These are phyloP conservation scores for Cephus cinctus DNA, from an alignment of 1,140 invertebrate genomes.

Conservation along the genomic window DNA sequence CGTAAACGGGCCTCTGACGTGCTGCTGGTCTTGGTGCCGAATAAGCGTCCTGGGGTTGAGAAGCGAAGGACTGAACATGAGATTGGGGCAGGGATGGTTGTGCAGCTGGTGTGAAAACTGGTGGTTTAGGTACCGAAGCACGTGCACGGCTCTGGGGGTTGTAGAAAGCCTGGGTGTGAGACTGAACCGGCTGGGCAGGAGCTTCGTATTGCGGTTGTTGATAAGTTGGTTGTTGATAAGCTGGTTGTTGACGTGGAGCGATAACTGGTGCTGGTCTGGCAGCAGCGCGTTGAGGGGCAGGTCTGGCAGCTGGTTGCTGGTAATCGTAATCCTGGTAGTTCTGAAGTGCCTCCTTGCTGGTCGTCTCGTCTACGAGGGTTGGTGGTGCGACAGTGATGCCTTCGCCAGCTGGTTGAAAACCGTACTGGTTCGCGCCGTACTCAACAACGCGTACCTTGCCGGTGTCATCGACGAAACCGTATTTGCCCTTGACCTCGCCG, in stretches of 20 bases:
- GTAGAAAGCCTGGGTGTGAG: constrained; percentile 46
- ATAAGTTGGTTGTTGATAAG: constrained; percentile 15
- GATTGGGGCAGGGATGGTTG: constrained; percentile 2
- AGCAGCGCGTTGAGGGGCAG: constrained; percentile 21
- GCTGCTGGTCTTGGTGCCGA: neutral
- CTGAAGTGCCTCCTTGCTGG: constrained; percentile 53
- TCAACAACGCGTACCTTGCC: constrained; percentile 81
- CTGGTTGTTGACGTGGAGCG: constrained; percentile 31
- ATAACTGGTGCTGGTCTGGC: constrained; percentile 30
- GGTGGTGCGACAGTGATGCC: constrained; percentile 81
- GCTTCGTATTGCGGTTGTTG: constrained; percentile 28
- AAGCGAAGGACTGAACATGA: neutral
- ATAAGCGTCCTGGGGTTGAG: constrained; percentile 1
- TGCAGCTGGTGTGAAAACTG: constrained; percentile 38
- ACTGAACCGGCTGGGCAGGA: constrained; percentile 27
- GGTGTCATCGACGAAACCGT: constrained; percentile 81
- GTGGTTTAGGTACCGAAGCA: constrained; percentile 23
- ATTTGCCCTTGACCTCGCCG: constrained; percentile 81
- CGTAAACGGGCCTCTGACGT: constrained; percentile 36
- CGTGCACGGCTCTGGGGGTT: constrained; percentile 10
- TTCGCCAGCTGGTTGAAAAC: constrained; percentile 83
- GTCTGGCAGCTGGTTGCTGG: constrained; percentile 24
- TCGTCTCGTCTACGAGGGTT: constrained; percentile 72
- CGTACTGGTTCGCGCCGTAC: constrained; percentile 83
- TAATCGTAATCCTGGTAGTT: constrained; percentile 47